Evolutionary conservation across 2,888 invertebrate species (phyloP).

Genomic region (Caenorhabditis plicata): DNA sequence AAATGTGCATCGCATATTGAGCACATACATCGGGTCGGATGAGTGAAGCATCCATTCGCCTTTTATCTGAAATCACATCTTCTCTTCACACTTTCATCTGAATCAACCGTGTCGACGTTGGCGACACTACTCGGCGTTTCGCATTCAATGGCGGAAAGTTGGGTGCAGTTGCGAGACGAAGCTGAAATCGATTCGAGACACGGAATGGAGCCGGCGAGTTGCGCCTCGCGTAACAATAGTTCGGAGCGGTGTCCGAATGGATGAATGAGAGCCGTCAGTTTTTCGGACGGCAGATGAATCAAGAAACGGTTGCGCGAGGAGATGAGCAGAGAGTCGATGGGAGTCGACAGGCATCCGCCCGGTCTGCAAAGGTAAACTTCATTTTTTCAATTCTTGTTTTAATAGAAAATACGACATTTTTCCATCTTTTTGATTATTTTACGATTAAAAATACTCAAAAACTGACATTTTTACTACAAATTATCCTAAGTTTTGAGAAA

Average conservation of each 20-base stretch:
- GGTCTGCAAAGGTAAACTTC: too few relatives aligned
- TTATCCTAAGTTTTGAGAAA: too few relatives aligned
- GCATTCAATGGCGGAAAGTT: slow-evolving; percentile 22
- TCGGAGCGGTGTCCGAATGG: slow-evolving; percentile 32
- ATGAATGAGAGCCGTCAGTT: slow-evolving; percentile 33
- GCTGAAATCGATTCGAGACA: slow-evolving; percentile 24
- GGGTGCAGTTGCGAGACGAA: slow-evolving; percentile 15
- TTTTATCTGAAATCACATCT: slow-evolving; percentile 28
- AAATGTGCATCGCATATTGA: slow-evolving; percentile 41
- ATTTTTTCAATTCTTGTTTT: neutral
- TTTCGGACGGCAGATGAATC: slow-evolving; percentile 15
- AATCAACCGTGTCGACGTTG: too few relatives aligned
- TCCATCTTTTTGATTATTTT: too few relatives aligned
- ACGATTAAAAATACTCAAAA: too few relatives aligned
- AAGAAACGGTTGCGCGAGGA: slow-evolving; percentile 35
- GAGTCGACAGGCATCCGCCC: slow-evolving; percentile 26
- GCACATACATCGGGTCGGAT: slow-evolving; percentile 46
- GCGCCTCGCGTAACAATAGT: slow-evolving; percentile 39
- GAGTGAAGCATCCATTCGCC: slow-evolving; percentile 47
- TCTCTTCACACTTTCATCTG: too few relatives aligned
- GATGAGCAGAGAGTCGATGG: slow-evolving; percentile 27
- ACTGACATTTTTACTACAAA: too few relatives aligned
- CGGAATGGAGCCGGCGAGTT: slow-evolving; percentile 38
- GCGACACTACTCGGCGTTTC: slow-evolving; percentile 33
- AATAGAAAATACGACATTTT: too few relatives aligned